Base-by-base conservation (phyloP, 2,113 vertebrate genomes). In the Lutjanus erythropterus region DNA sequence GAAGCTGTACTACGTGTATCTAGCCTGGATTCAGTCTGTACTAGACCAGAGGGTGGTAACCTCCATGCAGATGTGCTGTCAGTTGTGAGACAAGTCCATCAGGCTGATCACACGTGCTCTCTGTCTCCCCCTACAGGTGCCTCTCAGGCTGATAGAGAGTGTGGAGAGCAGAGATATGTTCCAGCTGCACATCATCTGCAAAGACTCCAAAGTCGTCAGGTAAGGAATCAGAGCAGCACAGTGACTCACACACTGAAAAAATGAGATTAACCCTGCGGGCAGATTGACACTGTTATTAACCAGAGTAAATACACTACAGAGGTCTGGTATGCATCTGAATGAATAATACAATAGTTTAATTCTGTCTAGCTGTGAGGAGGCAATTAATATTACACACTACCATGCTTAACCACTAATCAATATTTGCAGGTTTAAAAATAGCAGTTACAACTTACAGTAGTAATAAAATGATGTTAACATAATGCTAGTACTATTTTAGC, bases 121-220 rank as follows among this genome's bases (percentile, higher is more conserved):
- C 71, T 91, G 88, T 94, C 86, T 83, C 81, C 85, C 89, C 78
- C 90, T 85, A 2, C 92, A 99, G 98, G 97, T 99, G 89, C 98
- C 98, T 93, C 96, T 99, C 90, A 96, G 97, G 91, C 96, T 99
- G 93, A 98, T 99, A 84, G 98, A 99, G 86, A 95, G 94, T 0
- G 98, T 98, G 93, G 98, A 99, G 94, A 97, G 97, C 92, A 96
- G 98, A 92, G 98, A 99, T 81, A 99, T 99, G 98, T 99, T 99
- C 91, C 98, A 99, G 94, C 94, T 99, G 87, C 97, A 99, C 92
- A 99, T 99, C 10, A 93, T 98, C 93, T 99, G 98, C 96, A 99
- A 99, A 91, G 98, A 99, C 95, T 99, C 97, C 91, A 99, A 99
- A 95, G 96, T 99, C 91, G 97, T 99, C 91, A 97, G 98, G 98